Conservation (phyloP, 2,113 vertebrate species). For the Sebastes fasciatus region DNA sequence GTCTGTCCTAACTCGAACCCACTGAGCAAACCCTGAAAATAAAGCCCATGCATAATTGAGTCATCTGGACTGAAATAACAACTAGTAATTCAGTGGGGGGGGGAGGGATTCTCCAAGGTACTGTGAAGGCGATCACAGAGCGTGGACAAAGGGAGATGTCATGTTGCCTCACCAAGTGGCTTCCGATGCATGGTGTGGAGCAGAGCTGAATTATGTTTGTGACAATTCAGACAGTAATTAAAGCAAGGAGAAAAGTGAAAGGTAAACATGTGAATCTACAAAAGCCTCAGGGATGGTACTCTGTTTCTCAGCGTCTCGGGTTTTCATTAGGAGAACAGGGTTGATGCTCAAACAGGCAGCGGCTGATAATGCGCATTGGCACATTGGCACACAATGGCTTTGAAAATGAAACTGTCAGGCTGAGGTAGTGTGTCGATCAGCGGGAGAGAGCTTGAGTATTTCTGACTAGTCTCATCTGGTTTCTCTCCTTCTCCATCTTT, state of each 20-base stretch:
- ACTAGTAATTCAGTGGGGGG: constrained; percentile 30
- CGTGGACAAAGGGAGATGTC: constrained; percentile 65
- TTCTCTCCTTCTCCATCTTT: constrained; percentile 57
- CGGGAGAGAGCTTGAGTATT: constrained; percentile 46
- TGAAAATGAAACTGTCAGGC: constrained; percentile 72
- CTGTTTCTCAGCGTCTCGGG: constrained; percentile 23
- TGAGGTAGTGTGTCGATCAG: constrained; percentile 64
- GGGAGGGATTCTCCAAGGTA: constrained; percentile 51
- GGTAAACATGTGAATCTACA: constrained; percentile 37
- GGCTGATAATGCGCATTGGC: constrained; percentile 54
- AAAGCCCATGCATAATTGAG: constrained; percentile 70
- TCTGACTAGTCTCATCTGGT: constrained; percentile 64
- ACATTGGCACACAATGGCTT: constrained; percentile 51
- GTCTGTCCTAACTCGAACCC: constrained; percentile 60
- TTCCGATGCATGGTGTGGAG: constrained; percentile 42
- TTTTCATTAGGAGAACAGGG: constrained; percentile 33
- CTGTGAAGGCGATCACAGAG: constrained; percentile 41
- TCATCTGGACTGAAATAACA: constrained; percentile 64
- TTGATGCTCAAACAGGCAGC: constrained; percentile 34
- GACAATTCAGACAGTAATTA: constrained; percentile 47
- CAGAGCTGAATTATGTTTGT: constrained; percentile 28
- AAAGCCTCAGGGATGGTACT: constrained; percentile 25
- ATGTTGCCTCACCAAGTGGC: constrained; percentile 52
- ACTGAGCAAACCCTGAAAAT: constrained; percentile 58
- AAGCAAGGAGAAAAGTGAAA: constrained; percentile 34